Evolutionary conservation across 2,888 invertebrate genomes (phyloP), one percentile per base, ranked within the genome.

Genomic region (Gisinianus flammeolus): DNA sequence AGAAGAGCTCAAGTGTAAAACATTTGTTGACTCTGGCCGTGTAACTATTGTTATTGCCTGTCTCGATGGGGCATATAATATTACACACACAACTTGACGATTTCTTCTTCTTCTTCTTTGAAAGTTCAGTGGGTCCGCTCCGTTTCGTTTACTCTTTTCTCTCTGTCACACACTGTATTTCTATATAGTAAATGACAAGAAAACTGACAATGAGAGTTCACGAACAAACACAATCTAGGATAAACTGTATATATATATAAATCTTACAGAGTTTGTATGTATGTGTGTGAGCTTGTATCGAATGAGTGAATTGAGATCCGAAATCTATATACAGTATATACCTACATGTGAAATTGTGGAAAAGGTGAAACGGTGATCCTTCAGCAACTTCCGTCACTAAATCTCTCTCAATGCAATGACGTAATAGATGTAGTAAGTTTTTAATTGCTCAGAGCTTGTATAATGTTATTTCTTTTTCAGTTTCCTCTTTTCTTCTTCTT

Each of bases 1-100:
- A 62, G 58, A 72, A 33, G 58, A 72, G 31, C 72, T 72, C 72
- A 72, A 72, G 72, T 72, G 72, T 72, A 62, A 72, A 56, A 72
- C 72, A 72, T 58, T 72, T 72, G 72, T 72, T 72, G 62, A 62
- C 62, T 62, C 28, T 62, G 62, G 24, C 26, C 22, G n/a, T 58
- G 58, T 58, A 58, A 58, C 5, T 26, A 62, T 62, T 62, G 3
- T 62, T 62, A 26, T 26, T 62, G 24, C 28, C 58, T n/a, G 2
- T 58, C 24, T 58, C 58, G 10, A 58, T 24, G 58, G 44, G 44
- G 19, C 8, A 26, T 62, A 16, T 26, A 62, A 62, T 26, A 28
- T 62, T 62, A 62, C 62, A 62, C 62, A 28, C 26, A 26, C 62
- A 58, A 26, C 26, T 62, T 62, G 62, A 62, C 62, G 26, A 16